Evolutionary conservation across 2,888 invertebrate genomes (phyloP).

Genomic region (Ennomos quercinarius): DNA sequence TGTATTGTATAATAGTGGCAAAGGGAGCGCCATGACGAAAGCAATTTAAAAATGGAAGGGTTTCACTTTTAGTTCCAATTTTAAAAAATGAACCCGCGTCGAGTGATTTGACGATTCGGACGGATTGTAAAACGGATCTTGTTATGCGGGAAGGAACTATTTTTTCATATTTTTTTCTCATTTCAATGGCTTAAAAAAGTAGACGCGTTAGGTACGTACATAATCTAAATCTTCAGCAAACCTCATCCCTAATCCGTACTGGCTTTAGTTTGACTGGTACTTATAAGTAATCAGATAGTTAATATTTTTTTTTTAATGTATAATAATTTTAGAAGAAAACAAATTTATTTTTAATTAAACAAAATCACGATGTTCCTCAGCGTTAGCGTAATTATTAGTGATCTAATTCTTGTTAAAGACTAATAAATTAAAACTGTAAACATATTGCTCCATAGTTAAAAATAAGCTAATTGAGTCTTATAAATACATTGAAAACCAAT

Average conservation of each 20-base stretch:
- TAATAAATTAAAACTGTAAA: slow-evolving; percentile 7
- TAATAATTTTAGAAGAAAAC: too few relatives aligned
- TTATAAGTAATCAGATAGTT: too few relatives aligned
- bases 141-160: slow-evolving; percentile 66
- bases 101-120: slow-evolving; percentile 80
- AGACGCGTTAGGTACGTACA: too few relatives aligned
- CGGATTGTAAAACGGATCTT: slow-evolving; percentile 73
- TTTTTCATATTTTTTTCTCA: slow-evolving; percentile 19
- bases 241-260: too few relatives aligned
- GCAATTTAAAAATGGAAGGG: slow-evolving; percentile 83
- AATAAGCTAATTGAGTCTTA: slow-evolving; percentile 16
- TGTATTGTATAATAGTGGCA: slow-evolving; percentile 67
- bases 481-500: slow-evolving; percentile 30
- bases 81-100: slow-evolving; percentile 79
- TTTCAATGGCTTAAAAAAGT: too few relatives aligned
- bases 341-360: too few relatives aligned
- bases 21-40: slow-evolving; percentile 81
- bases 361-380: too few relatives aligned
- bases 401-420: too few relatives aligned
- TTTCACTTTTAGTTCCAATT: slow-evolving; percentile 81
- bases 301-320: too few relatives aligned
- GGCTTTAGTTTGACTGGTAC: too few relatives aligned
- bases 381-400: too few relatives aligned
- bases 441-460: slow-evolving; percentile 20
- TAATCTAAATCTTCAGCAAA: too few relatives aligned